Evolutionary conservation across 2,113 vertebrate genomes (phyloP).

Genomic region (Oostethus manadensis): DNA sequence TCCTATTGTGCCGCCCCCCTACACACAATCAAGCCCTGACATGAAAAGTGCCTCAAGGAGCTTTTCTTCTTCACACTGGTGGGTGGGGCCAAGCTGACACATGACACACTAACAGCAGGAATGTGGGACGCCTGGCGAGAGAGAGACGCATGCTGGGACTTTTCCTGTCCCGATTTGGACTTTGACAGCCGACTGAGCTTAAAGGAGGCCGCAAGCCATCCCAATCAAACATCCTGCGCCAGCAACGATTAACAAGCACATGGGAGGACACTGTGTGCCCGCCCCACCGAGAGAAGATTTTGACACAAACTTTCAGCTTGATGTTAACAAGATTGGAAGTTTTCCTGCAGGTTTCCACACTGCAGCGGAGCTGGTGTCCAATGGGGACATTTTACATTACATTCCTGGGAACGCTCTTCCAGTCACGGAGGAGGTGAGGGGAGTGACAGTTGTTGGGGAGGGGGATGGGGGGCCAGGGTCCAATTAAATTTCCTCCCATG

Average conservation of each 20-base stretch:
- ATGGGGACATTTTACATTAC: neutral
- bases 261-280: too few relatives aligned
- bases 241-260: too few relatives aligned
- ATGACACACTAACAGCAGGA: constrained; percentile 24
- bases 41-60: constrained; percentile 38
- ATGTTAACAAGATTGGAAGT: neutral
- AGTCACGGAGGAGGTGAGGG: constrained; percentile 15
- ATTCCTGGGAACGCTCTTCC: constrained; percentile 35
- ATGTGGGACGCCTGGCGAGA: constrained; percentile 2
- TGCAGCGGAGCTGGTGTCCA: neutral
- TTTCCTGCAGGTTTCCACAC: neutral
- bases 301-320: too few relatives aligned
- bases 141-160: constrained; percentile 18
- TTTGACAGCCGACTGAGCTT: neutral
- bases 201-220: neutral
- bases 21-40: constrained; percentile 18
- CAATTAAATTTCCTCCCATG: constrained; percentile 77
- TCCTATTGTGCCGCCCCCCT: neutral
- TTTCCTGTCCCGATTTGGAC: constrained; percentile 34
- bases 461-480: constrained; percentile 27
- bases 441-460: constrained; percentile 5
- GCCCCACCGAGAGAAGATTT: too few relatives aligned
- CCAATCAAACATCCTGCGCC: too few relatives aligned
- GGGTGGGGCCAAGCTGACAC: neutral
- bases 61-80: constrained; percentile 13